phyloP scores from a whole-genome alignment of 1,140 invertebrate species.

The Drosophila truncata region DNA sequence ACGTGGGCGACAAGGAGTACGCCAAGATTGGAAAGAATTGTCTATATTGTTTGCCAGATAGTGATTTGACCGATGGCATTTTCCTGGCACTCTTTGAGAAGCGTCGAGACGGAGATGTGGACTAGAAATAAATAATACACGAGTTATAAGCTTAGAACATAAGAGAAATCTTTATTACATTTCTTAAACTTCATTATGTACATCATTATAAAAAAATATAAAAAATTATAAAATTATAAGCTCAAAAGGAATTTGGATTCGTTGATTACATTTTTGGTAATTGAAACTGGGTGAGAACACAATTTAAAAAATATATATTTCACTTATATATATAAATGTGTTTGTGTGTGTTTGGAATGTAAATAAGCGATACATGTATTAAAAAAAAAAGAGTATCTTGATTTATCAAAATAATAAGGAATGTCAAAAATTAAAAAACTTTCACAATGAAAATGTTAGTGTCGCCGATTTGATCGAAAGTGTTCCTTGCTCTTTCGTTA shows the following conservation, averaged over 20 bases:
- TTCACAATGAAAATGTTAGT: constrained; percentile 51
- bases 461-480: constrained; percentile 50
- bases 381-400: constrained; percentile 56
- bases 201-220: constrained; percentile 33
- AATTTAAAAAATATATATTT: constrained; percentile 55
- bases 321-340: constrained; percentile 36
- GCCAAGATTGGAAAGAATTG: constrained; percentile 89
- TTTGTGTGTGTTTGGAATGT: constrained; percentile 9
- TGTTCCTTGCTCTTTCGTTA: constrained; percentile 54
- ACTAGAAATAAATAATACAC: constrained; percentile 4
- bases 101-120: constrained; percentile 75
- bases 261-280: neutral
- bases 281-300: constrained; percentile 20
- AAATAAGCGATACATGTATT: constrained; percentile 56
- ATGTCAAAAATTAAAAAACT: constrained; percentile 70
- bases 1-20: constrained; percentile 89
- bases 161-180: constrained; percentile 51
- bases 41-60: constrained; percentile 90
- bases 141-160: constrained; percentile 5
- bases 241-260: constrained; percentile 14
- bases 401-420: constrained; percentile 33
- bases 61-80: constrained; percentile 95
- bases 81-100: constrained; percentile 96
- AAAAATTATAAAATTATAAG: constrained; percentile 24
- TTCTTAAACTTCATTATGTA: constrained; percentile 36